Conservation (phyloP, 2,888 invertebrate species). For the Parapristionchus giblindavisi region DNA sequence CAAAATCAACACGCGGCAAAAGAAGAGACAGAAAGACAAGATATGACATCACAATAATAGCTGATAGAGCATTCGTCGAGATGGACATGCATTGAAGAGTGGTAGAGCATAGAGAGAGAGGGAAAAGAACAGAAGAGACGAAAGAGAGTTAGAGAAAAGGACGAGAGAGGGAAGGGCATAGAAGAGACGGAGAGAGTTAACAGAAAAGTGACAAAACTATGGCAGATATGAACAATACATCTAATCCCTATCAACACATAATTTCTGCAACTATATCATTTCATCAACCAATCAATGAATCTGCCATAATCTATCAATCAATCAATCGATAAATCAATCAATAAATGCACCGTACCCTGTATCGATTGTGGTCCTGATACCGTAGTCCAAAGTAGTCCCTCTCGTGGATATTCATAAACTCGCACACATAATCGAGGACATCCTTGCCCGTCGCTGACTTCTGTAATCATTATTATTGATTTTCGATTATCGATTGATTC, state of each 20-base stretch:
- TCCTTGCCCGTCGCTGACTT: constrained; percentile 79
- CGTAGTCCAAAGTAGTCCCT: constrained; percentile 93
- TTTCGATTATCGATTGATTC: not conserved
- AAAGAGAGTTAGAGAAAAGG: too few species aligned
- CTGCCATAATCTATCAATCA: not conserved
- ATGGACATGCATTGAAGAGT: constrained; percentile 11
- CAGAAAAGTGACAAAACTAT: too few species aligned
- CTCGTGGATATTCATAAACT: constrained; percentile 87
- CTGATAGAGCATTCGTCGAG: not conserved
- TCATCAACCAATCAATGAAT: not conserved
- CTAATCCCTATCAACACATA: too few species aligned
- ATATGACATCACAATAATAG: too few species aligned
- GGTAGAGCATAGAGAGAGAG: not conserved
- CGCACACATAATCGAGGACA: constrained; percentile 88
- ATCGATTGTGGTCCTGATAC: constrained; percentile 87
- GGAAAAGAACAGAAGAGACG: too few species aligned
- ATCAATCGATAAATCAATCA: not conserved
- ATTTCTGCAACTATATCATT: too few species aligned
- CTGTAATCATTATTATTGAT: constrained; percentile 45
- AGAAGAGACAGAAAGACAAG: too few species aligned
- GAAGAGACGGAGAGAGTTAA: too few species aligned
- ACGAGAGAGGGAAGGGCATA: too few species aligned
- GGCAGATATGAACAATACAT: too few species aligned
- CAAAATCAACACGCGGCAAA: constrained; percentile 7
- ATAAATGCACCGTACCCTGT: constrained; percentile 79